These are phyloP conservation scores for Odontothrips loti DNA, from an alignment of 2,888 invertebrate genomes.

Conservation along the genomic window DNA sequence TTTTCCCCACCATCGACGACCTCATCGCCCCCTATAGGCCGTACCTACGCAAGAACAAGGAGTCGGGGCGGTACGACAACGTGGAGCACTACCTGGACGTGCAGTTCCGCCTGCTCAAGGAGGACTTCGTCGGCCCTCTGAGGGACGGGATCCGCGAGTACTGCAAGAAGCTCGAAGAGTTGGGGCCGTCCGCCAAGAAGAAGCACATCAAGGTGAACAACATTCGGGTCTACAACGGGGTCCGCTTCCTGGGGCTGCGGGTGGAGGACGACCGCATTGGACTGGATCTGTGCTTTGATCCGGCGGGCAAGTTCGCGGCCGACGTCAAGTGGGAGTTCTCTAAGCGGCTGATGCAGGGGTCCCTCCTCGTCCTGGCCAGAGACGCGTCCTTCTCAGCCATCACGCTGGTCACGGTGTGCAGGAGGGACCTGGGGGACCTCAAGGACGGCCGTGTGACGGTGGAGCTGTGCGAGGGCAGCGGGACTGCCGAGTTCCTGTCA, in stretches of 20 bases:
- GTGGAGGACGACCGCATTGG: not conserved
- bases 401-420: not conserved
- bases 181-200: not conserved
- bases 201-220: not conserved
- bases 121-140: conserved; percentile 50
- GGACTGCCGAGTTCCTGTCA: not conserved
- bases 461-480: not conserved
- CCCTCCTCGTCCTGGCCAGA: not conserved
- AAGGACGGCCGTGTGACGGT: not conserved
- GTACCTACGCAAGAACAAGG: conserved; percentile 46
- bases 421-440: not conserved
- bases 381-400: not conserved
- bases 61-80: conserved; percentile 44
- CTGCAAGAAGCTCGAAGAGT: not conserved
- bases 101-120: conserved; percentile 49
- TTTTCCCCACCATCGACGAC: conserved; percentile 44
- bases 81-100: conserved; percentile 51
- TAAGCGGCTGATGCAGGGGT: not conserved
- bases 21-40: conserved; percentile 41
- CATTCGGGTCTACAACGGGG: not conserved
- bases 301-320: not conserved
- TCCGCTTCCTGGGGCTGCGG: not conserved
- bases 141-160: conserved; percentile 28
- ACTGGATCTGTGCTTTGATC: not conserved
- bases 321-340: not conserved